Conservation (phyloP, 2,113 vertebrate genomes). For the Psilopsiagon aymara region DNA sequence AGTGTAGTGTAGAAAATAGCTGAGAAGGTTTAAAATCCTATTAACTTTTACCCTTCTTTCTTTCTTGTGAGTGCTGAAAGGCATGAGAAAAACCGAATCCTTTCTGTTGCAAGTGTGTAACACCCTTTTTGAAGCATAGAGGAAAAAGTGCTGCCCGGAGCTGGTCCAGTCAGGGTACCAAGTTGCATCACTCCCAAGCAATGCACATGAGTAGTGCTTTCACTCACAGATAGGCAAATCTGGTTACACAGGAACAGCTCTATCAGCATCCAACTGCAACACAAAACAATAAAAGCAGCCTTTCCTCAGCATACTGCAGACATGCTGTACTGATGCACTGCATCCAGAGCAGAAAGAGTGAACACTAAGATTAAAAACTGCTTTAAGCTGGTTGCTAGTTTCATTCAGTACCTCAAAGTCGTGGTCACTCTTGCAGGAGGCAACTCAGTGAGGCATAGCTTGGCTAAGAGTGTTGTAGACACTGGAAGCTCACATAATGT, state of each 20-base stretch:
- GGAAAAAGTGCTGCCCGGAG: not conserved
- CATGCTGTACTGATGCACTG: not conserved
- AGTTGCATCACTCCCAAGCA: not conserved
- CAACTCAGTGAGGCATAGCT: not conserved
- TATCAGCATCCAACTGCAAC: not conserved
- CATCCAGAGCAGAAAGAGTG: not conserved
- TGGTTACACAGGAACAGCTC: not conserved
- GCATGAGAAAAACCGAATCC: not conserved
- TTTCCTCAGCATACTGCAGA: not conserved
- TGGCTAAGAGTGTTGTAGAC: not conserved
- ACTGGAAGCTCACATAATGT: not conserved
- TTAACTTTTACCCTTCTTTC: not conserved
- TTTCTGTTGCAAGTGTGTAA: not conserved
- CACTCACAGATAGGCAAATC: not conserved
- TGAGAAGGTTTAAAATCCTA: not conserved
- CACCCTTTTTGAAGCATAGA: not conserved
- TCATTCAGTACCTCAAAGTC: not conserved
- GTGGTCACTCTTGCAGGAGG: not conserved
- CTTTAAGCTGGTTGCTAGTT: no score
- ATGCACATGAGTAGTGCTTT: rapidly evolving
- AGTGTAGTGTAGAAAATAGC: not conserved
- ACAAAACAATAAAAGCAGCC: not conserved
- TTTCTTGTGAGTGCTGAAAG: not conserved
- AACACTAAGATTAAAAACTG: not conserved
- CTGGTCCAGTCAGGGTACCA: not conserved